Evolutionary conservation across 2,888 invertebrate genomes (phyloP).

Genomic region (Agonopterix alstromeriana): DNA sequence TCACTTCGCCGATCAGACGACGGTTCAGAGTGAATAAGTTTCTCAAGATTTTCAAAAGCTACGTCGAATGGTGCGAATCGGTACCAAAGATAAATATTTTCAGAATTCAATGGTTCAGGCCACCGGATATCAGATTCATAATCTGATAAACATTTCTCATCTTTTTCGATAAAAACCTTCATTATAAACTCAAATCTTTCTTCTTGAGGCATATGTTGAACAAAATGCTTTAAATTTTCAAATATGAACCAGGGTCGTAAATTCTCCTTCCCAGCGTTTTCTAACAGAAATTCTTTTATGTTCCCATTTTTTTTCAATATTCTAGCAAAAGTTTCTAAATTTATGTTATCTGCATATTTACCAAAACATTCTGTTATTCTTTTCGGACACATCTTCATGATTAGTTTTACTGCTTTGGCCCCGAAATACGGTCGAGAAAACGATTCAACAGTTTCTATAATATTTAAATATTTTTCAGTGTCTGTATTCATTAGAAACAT

Average conservation of each 20-base stretch:
- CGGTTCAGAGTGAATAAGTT: constrained; percentile 35
- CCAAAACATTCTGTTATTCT: constrained; percentile 36
- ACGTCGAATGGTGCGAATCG: constrained; percentile 13
- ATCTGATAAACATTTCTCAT: constrained; percentile 1
- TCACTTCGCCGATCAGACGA: constrained; percentile 31
- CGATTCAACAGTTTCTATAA: constrained; percentile 21
- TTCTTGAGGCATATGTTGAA: constrained; percentile 35
- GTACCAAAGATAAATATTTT: constrained; percentile 13
- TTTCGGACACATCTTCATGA: constrained; percentile 43
- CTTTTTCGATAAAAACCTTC: constrained; percentile 35
- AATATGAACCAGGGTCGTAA: constrained; percentile 21
- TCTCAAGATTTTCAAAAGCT: constrained; percentile 14
- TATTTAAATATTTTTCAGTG: constrained; percentile 33
- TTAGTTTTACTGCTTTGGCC: constrained; percentile 32
- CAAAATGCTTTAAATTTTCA: constrained; percentile 34
- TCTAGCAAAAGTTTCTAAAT: constrained; percentile 43
- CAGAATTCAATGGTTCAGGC: neutral
- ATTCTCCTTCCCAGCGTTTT: constrained; percentile 7
- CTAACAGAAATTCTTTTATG: constrained; percentile 4
- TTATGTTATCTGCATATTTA: constrained; percentile 25
- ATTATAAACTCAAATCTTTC: constrained; percentile 41
- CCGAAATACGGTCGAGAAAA: constrained; percentile 23
- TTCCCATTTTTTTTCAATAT: constrained; percentile 33
- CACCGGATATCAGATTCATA: too few relatives aligned
- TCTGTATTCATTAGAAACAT: constrained; percentile 25